These are phyloP conservation scores for Pseudorhombus dupliciocellatus DNA, from an alignment of 2,113 vertebrate genomes.

Conservation along the genomic window DNA sequence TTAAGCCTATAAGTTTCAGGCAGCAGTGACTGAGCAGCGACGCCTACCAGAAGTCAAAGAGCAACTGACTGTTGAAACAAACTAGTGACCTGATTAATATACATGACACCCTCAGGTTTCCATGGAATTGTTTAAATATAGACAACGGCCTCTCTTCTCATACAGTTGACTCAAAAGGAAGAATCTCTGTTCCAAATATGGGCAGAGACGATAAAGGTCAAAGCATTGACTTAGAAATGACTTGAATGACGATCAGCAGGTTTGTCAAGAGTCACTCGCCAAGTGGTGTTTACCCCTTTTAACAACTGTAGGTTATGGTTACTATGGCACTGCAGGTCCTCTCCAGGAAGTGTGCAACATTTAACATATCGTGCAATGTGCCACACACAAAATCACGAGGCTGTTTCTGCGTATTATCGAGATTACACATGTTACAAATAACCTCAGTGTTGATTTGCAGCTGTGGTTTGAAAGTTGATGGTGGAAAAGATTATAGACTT, in stretches of 20 bases:
- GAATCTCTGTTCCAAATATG: not conserved
- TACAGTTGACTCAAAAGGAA: not conserved
- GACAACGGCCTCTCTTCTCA: not conserved
- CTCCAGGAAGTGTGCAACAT: slow-evolving; percentile 72
- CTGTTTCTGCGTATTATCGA: not conserved
- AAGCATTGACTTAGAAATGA: not conserved
- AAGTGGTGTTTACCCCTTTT: slow-evolving; percentile 36
- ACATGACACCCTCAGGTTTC: not conserved
- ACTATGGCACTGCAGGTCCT: slow-evolving; percentile 40
- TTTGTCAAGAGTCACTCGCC: slow-evolving; percentile 5
- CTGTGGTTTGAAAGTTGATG: slow-evolving; percentile 17
- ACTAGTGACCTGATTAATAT: not conserved
- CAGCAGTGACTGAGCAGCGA: not conserved
- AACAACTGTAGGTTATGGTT: slow-evolving; percentile 35
- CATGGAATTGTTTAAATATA: not conserved
- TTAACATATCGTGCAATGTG: slow-evolving; percentile 46
- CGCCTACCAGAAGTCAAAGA: not conserved
- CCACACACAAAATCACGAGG: slow-evolving; percentile 16
- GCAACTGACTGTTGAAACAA: not conserved
- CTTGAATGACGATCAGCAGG: slow-evolving; percentile 3
- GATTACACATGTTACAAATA: not conserved
- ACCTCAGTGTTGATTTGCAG: slow-evolving; percentile 3
- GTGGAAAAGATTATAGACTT: slow-evolving; percentile 16
- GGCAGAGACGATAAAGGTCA: slow-evolving; percentile 7
- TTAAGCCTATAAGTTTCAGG: not conserved